Evolutionary conservation across 1,140 invertebrate genomes (phyloP).

Genomic region (Brachionus asplanchnoidis): DNA sequence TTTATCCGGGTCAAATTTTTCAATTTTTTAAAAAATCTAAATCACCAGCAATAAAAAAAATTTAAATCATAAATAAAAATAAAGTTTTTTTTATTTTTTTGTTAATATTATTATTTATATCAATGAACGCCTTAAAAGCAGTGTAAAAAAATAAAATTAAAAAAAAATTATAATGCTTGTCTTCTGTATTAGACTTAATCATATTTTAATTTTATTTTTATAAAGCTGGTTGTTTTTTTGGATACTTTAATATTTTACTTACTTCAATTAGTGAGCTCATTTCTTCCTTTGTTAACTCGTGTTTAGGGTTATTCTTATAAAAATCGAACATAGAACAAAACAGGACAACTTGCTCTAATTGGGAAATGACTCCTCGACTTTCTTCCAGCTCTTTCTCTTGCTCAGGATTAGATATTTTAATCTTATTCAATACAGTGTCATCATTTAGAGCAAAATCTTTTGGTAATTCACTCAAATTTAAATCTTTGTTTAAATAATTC

Average conservation of each 20-base stretch:
- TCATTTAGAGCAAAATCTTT: slow-evolving; percentile 64
- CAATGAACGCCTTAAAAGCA: too few relatives aligned
- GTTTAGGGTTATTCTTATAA: slow-evolving; percentile 38
- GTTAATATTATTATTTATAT: too few relatives aligned
- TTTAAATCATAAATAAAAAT: too few relatives aligned
- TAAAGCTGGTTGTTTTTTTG: too few relatives aligned
- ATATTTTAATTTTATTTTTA: too few relatives aligned
- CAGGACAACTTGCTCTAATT: slow-evolving; percentile 29
- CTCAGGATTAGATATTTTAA: slow-evolving; percentile 33
- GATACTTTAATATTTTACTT: neutral
- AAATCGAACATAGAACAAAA: slow-evolving; percentile 34
- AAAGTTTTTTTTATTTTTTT: too few relatives aligned
- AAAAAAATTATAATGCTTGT: too few relatives aligned
- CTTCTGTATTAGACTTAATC: too few relatives aligned
- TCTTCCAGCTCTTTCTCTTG: slow-evolving; percentile 9
- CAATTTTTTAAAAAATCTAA: too few relatives aligned
- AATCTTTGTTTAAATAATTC: slow-evolving; percentile 43
- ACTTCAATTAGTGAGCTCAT: slow-evolving; percentile 36
- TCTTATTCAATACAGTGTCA: slow-evolving; percentile 73
- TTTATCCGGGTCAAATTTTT: too few relatives aligned
- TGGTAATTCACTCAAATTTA: neutral
- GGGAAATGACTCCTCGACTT: neutral
- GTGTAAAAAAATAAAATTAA: too few relatives aligned
- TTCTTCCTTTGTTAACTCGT: slow-evolving; percentile 22
- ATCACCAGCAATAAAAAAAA: too few relatives aligned